These are phyloP conservation scores for Gryllus longicercus DNA, from an alignment of 2,888 invertebrate genomes.

Conservation along the genomic window DNA sequence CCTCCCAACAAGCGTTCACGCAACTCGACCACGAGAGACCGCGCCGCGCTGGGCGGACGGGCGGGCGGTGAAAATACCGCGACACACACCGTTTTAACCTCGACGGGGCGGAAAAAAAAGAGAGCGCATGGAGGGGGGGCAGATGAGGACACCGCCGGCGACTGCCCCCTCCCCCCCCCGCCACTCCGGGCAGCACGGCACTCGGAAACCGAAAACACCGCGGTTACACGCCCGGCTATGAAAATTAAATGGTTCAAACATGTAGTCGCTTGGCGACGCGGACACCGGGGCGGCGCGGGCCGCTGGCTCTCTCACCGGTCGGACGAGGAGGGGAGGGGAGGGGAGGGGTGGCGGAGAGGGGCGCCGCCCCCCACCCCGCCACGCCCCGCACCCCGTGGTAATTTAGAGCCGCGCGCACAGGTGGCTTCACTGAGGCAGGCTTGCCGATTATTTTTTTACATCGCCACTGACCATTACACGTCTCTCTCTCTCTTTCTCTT, in stretches of 20 bases:
- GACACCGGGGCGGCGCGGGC: slow-evolving; percentile 19
- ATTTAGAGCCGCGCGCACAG: slow-evolving; percentile 35
- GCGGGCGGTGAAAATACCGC: background rate
- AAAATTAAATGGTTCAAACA: slow-evolving; percentile 36
- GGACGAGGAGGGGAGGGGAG: too few relatives aligned
- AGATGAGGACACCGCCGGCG: slow-evolving; percentile 18
- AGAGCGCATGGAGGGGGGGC: background rate
- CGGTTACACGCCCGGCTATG: slow-evolving; percentile 36
- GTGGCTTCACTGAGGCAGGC: slow-evolving; percentile 29
- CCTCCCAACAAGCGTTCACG: background rate
- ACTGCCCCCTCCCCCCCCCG: background rate
- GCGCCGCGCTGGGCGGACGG: too few relatives aligned
- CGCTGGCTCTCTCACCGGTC: background rate
- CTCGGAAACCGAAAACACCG: slow-evolving; percentile 32
- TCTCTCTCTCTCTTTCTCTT: background rate
- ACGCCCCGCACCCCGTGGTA: slow-evolving; percentile 30
- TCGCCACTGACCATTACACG: background rate
- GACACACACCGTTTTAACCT: slow-evolving; percentile 8
- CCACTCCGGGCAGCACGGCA: background rate
- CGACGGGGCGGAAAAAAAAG: slow-evolving; percentile 5
- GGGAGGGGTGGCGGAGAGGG: too few relatives aligned
- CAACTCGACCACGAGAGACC: too few relatives aligned
- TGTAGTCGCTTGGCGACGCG: slow-evolving; percentile 31
- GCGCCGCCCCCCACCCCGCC: background rate
- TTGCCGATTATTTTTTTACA: slow-evolving; percentile 36